Evolutionary conservation across 2,113 vertebrate species (phyloP).

Genomic region (Rhabdomys dilectus): DNA sequence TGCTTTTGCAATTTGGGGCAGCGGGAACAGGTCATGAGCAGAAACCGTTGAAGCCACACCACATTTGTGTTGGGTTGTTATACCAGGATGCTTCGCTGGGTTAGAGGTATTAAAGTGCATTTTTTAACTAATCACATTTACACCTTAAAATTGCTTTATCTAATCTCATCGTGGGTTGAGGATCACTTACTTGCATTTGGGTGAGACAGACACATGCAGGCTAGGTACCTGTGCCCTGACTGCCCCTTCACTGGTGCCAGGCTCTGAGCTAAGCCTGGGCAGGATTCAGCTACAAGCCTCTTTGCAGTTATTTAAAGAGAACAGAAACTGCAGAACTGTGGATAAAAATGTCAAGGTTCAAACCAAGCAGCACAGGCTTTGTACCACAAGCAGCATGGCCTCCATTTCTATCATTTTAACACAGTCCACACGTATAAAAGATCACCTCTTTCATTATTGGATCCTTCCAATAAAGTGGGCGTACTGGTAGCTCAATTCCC

Average conservation of each 20-base stretch:
- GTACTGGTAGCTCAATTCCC: conserved; percentile 8
- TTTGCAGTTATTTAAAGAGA: not conserved
- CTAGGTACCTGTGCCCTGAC: too few relatives aligned
- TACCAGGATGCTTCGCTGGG: not conserved
- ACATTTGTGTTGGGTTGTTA: not conserved
- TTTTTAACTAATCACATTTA: not conserved
- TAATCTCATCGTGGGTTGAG: not conserved
- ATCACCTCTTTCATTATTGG: conserved; percentile 62
- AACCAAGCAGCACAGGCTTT: not conserved
- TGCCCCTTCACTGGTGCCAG: not conserved
- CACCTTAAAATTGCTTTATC: not conserved
- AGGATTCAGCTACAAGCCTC: not conserved
- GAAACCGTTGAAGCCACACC: not conserved
- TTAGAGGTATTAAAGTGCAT: not conserved
- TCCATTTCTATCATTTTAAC: conserved; percentile 10
- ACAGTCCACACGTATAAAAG: not conserved
- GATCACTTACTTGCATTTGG: not conserved
- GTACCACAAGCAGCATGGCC: not conserved
- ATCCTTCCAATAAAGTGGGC: conserved; percentile 53
- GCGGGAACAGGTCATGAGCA: not conserved
- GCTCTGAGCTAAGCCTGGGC: not conserved
- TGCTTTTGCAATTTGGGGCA: not conserved
- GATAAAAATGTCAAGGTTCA: not conserved
- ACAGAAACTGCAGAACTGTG: not conserved
- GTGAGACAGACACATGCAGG: not conserved